Conservation (phyloP, 2,797 vertebrate genomes). For the Pseudochaenichthys georgianus region DNA sequence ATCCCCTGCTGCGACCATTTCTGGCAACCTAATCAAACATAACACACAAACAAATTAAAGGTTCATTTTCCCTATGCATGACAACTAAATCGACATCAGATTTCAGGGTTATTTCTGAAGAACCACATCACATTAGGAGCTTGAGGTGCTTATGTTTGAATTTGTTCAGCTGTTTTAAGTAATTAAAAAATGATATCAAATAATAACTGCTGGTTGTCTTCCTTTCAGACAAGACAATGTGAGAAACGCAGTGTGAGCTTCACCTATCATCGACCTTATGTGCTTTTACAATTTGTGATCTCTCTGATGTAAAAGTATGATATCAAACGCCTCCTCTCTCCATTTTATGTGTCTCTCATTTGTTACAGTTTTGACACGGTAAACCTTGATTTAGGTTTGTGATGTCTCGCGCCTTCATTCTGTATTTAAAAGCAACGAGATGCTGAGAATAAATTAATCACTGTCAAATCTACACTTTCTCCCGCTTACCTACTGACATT, state of each 20-base stretch:
- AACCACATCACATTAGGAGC: constrained; percentile 2
- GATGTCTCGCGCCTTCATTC: constrained; percentile 37
- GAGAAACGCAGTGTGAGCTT: not conserved
- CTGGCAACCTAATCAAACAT: constrained; percentile 53
- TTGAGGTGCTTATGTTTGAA: constrained; percentile 5
- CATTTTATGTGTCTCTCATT: constrained; percentile 2
- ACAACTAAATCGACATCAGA: not conserved
- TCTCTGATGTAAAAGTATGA: not conserved
- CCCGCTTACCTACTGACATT: constrained; percentile 62
- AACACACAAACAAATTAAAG: constrained; percentile 17
- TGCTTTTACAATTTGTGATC: constrained; percentile 6
- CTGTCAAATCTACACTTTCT: constrained; percentile 59
- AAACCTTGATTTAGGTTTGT: constrained; percentile 25
- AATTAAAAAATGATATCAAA: constrained; percentile 6
- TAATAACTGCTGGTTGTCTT: constrained; percentile 1
- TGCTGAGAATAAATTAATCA: constrained; percentile 68
- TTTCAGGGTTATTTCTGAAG: constrained; percentile 2
- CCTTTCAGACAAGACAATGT: not conserved
- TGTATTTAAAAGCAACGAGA: constrained; percentile 40
- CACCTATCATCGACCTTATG: constrained; percentile 26
- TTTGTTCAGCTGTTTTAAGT: not conserved
- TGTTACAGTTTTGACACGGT: constrained; percentile 18
- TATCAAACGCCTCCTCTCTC: constrained; percentile 5
- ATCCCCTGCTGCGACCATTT: constrained; percentile 50
- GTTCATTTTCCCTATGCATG: constrained; percentile 30